Percentiles rank a stretch among this genome's conserved stretches.
phyloP scores from a whole-genome alignment of 2,113 vertebrate genomes.

The Sarotherodon lohbergeri region DNA sequence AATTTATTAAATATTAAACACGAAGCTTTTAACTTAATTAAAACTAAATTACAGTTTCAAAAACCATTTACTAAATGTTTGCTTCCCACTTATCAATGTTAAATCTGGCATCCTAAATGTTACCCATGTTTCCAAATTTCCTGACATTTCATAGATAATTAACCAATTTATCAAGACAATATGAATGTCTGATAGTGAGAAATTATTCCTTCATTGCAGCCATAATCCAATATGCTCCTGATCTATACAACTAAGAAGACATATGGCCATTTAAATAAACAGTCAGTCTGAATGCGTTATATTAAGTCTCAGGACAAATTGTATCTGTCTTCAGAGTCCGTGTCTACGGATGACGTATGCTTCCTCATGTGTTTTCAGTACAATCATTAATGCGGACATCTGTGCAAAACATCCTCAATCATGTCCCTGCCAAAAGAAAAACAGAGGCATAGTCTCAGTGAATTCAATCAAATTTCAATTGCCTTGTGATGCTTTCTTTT shows the following conservation, averaged over 20 bases:
- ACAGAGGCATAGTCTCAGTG: constrained; percentile 8
- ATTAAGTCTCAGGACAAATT: not conserved
- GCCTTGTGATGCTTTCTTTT: not conserved
- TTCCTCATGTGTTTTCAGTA: constrained; percentile 6
- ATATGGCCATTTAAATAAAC: not conserved
- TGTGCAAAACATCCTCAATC: constrained; percentile 28
- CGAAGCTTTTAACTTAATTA: not conserved
- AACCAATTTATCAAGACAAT: not conserved
- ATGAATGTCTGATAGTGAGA: not conserved
- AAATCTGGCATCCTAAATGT: not conserved
- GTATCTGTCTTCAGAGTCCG: not conserved
- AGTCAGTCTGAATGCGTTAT: not conserved
- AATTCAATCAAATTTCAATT: constrained; percentile 40
- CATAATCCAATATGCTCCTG: not conserved
- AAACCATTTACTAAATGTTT: not conserved
- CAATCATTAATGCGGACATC: constrained; percentile 38
- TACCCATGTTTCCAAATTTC: not conserved
- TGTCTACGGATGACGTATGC: not conserved
- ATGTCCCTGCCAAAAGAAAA: constrained; percentile 28
- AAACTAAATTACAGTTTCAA: not conserved
- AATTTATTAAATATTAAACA: not conserved
- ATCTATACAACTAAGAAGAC: not conserved
- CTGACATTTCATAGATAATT: not conserved
- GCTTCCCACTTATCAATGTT: not conserved
- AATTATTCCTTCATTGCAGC: not conserved